These are phyloP conservation scores for Drosophila sproati DNA, from an alignment of 1,140 invertebrate species.

Conservation along the genomic window DNA sequence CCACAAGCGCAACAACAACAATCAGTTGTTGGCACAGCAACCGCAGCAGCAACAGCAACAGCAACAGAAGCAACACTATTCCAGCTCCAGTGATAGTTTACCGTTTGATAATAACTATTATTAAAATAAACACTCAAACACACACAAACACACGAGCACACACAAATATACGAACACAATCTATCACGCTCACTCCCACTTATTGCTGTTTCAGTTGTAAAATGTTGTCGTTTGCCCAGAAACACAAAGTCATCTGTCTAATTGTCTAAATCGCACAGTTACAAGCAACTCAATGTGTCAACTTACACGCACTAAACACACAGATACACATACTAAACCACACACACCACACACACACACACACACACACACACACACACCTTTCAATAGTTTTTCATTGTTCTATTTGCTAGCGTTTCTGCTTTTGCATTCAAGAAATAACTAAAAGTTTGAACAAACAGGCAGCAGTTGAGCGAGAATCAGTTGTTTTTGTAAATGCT, in stretches of 20 bases:
- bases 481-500: no score
- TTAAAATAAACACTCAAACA: constrained; percentile 54
- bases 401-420: background rate
- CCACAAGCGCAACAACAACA: constrained; percentile 57
- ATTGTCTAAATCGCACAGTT: constrained; percentile 7
- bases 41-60: constrained; percentile 53
- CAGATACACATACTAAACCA: background rate
- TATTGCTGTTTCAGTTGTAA: constrained; percentile 32
- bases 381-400: constrained; percentile 2
- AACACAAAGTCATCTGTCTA: constrained; percentile 15
- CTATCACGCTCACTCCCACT: background rate
- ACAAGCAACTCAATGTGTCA: constrained; percentile 32
- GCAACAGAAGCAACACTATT: constrained; percentile 55
- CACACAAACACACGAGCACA: constrained; percentile 15
- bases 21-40: constrained; percentile 57
- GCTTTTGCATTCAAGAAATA: background rate
- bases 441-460: background rate
- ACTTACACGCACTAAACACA: background rate
- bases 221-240: constrained; percentile 26
- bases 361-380: background rate
- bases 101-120: constrained; percentile 84
- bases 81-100: constrained; percentile 81
- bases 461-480: no score
- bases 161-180: constrained; percentile 2
- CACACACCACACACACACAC: constrained; percentile 1